Percentiles rank a stretch among this genome's conserved stretches.
Conservation (phyloP, 2,888 invertebrate genomes). For the Pecten maximus region DNA sequence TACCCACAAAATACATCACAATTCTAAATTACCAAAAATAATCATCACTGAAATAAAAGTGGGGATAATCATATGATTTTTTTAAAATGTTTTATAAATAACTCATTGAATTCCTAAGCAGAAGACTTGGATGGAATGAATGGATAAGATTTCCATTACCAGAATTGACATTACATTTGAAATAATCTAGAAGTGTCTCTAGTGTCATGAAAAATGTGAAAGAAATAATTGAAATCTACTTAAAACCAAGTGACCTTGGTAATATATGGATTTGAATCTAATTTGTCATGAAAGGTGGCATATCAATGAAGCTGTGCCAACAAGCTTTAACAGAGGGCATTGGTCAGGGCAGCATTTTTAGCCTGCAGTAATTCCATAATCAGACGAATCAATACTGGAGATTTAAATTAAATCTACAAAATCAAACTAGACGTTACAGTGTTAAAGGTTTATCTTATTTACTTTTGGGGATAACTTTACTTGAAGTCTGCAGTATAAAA, state of each 20-base stretch:
- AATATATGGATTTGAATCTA: background rate
- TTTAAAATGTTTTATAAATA: background rate
- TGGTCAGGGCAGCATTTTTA: background rate
- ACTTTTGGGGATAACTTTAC: conserved; percentile 14
- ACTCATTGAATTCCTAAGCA: background rate
- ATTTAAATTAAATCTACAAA: conserved; percentile 15
- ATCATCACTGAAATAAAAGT: background rate
- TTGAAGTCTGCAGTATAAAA: background rate
- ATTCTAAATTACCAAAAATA: background rate
- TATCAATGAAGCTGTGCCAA: background rate
- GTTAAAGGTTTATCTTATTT: background rate
- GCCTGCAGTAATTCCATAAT: background rate
- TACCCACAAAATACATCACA: background rate
- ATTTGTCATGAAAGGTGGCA: background rate
- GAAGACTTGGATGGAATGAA: background rate
- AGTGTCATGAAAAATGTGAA: background rate
- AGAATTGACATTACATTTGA: background rate
- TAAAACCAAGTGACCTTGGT: background rate
- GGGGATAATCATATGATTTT: background rate
- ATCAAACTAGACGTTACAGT: conserved; percentile 23
- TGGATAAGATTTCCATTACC: background rate
- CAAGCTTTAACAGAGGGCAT: background rate
- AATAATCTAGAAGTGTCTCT: background rate
- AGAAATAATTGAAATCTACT: conserved; percentile 24
- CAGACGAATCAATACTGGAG: background rate